Conservation (phyloP, 1,140 invertebrate species). For the Drosophila nasuta region DNA sequence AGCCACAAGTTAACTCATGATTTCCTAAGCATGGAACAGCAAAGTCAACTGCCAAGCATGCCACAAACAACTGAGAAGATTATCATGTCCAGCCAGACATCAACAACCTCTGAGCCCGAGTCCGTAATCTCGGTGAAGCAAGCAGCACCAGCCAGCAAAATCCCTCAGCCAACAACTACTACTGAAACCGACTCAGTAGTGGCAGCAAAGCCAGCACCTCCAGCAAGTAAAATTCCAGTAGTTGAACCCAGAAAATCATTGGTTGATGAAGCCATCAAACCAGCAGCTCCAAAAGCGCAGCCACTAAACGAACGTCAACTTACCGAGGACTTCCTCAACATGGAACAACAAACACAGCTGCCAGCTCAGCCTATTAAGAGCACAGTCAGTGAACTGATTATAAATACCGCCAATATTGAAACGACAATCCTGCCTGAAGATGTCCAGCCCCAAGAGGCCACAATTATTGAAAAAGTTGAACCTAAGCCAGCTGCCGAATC, state of each 20-base stretch:
- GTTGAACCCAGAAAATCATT: conserved; percentile 52
- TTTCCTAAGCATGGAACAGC: conserved; percentile 75
- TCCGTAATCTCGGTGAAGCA: conserved; percentile 57
- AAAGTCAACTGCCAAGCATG: conserved; percentile 62
- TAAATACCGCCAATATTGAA: conserved; percentile 10
- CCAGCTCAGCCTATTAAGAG: conserved; percentile 24
- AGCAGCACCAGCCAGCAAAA: conserved; percentile 62
- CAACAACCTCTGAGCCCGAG: conserved; percentile 57
- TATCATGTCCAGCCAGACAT: conserved; percentile 57
- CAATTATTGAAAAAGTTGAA: conserved; percentile 4
- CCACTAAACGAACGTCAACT: conserved; percentile 56
- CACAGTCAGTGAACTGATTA: conserved; percentile 14
- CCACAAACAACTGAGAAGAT: conserved; percentile 31
- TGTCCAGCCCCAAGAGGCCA: conserved; percentile 18
- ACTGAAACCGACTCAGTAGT: background rate
- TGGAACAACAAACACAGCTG: conserved; percentile 67
- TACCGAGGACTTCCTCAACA: conserved; percentile 70
- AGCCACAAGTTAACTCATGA: conserved; percentile 68
- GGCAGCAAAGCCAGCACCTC: background rate
- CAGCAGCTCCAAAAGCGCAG: conserved; percentile 23
- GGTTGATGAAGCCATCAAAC: conserved; percentile 42
- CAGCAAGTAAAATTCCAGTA: conserved; percentile 37
- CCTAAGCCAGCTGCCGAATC: conserved; percentile 8
- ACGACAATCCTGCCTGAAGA: conserved; percentile 31
- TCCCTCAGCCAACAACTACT: conserved; percentile 21